Base-by-base conservation (phyloP, 2,113 vertebrate species). In the Mugil cephalus region DNA sequence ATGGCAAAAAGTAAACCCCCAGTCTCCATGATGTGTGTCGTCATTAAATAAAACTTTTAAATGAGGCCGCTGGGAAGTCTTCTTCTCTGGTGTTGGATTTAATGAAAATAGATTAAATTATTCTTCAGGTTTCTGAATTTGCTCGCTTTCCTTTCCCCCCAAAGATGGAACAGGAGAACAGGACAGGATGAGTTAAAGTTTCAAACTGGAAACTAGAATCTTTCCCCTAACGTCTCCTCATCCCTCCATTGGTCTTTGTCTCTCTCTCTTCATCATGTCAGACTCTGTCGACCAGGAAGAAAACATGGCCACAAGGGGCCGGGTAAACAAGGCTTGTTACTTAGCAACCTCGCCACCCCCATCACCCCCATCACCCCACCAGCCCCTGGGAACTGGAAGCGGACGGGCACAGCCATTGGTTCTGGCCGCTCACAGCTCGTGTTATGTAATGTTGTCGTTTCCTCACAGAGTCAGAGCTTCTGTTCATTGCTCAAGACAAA, bases 301-400 rank as follows among this genome's bases (percentile, higher is more conserved):
- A 86, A 90, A 86, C 86, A 85, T 21, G 72, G 54, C 84, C 83
- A 85, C 78, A 47, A 85, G 87, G 74, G 79, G 84, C 83, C 73
- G 61, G 80, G 85, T 87, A 86, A 90, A 89, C 74, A 87, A 82
- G 83, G 74, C 81, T 78, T 78, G 87, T 89, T 89, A 83, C 88
- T 82, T 85, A 82, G 90, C 89, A 90, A 90, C 89, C 48, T 54
- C 69, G n/a, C n/a, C n/a, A n/a, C n/a, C n/a, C n/a, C n/a, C n/a
- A n/a, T n/a, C n/a, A n/a, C n/a, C n/a, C n/a, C n/a, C n/a, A n/a
- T n/a, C n/a, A n/a, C 79, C 82, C 62, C 62, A 7, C 69, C 71
- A 60, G 50, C 84, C 79, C 85, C 76, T 89, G 88, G 83, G 81
- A 82, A 79, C 68, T 46, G 60, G 43, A 69, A 66, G 43, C 47